Percentiles rank a stretch among this genome's conserved stretches.
Evolutionary conservation across 2,888 invertebrate species (phyloP).

Genomic region (Oligia fasciuncula): DNA sequence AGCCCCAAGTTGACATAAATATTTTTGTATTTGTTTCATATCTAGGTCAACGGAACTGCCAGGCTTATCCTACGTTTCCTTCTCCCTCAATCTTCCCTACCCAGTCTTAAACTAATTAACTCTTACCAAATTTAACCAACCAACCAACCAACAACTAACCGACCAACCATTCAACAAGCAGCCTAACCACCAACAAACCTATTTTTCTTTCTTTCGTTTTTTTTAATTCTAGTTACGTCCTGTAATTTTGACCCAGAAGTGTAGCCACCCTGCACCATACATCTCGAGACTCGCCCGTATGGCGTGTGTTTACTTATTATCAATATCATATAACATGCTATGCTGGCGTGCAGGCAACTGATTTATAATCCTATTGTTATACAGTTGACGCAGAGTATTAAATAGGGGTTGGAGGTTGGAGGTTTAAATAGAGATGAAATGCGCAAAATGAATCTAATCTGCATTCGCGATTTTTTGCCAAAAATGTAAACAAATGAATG

Average conservation of each 20-base stretch:
- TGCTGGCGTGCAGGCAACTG: conserved; percentile 10
- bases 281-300: conserved; percentile 24
- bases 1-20: too few relatives aligned
- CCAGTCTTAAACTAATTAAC: background rate
- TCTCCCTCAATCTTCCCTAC: background rate
- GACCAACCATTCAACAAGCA: too few relatives aligned
- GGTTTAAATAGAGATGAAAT: background rate
- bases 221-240: background rate
- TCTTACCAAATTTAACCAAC: too few relatives aligned
- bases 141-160: background rate
- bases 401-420: background rate
- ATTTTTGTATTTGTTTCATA: too few relatives aligned
- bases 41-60: too few relatives aligned
- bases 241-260: background rate
- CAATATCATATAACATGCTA: conserved; percentile 37
- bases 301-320: conserved; percentile 46
- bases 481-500: too few relatives aligned
- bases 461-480: too few relatives aligned
- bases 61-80: background rate
- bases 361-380: conserved; percentile 43
- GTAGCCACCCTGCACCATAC: conserved; percentile 12
- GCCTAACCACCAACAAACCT: background rate
- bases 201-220: background rate
- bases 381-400: background rate
- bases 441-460: too few relatives aligned